Evolutionary conservation across 1,140 invertebrate genomes (phyloP).

Genomic region (Glossosoma conforme): DNA sequence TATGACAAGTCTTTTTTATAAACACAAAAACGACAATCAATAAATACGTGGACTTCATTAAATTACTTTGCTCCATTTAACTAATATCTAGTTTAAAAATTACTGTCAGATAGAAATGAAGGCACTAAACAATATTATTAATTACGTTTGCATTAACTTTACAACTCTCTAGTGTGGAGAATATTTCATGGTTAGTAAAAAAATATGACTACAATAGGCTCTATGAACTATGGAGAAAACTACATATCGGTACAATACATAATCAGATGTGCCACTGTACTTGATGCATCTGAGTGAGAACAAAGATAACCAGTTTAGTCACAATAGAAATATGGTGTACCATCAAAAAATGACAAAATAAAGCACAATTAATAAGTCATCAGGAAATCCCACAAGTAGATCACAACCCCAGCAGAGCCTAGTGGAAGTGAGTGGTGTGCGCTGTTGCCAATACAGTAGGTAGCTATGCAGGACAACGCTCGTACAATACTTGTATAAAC

Average conservation of each 20-base stretch:
- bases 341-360: slow-evolving; percentile 25
- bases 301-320: slow-evolving; percentile 28
- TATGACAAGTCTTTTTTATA: too few species aligned
- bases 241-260: slow-evolving; percentile 23
- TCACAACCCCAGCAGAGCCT: slow-evolving; percentile 28
- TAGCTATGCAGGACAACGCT: slow-evolving; percentile 31
- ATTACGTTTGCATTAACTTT: too few species aligned
- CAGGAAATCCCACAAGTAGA: slow-evolving; percentile 28
- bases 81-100: too few species aligned
- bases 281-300: slow-evolving; percentile 27
- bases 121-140: too few species aligned
- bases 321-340: slow-evolving; percentile 29
- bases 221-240: slow-evolving; percentile 20
- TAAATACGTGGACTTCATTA: too few species aligned
- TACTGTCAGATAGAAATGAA: too few species aligned
- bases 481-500: slow-evolving; percentile 31
- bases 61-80: too few species aligned
- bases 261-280: slow-evolving; percentile 28
- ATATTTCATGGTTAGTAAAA: slow-evolving; percentile 19
- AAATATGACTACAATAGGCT: slow-evolving; percentile 14
- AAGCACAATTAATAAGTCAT: slow-evolving; percentile 28
- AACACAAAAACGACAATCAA: too few species aligned
- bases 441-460: slow-evolving; percentile 32
- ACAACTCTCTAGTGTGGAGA: slow-evolving; percentile 3
- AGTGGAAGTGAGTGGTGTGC: slow-evolving; percentile 32